These are phyloP conservation scores for Phocoena sinus DNA, from an alignment of 2,113 vertebrate genomes.

Conservation along the genomic window DNA sequence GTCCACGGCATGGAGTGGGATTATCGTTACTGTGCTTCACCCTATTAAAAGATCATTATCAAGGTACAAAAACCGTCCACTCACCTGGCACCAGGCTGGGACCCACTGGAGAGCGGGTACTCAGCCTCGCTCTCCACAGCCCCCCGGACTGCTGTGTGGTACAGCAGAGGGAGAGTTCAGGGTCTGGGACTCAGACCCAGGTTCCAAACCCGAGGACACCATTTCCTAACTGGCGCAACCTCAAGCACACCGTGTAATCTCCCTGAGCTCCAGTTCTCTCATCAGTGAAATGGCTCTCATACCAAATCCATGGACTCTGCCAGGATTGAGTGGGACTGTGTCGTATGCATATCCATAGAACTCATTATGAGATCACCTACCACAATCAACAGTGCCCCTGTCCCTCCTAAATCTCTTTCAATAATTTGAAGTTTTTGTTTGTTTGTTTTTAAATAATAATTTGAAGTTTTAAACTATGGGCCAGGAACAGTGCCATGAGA, in stretches of 20 bases:
- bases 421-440: neutral
- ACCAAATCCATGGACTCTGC: neutral
- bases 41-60: neutral
- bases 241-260: neutral
- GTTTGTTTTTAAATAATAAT: no score
- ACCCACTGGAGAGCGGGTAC: no score
- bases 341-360: rapidly evolving
- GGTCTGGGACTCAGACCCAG: no score
- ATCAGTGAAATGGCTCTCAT: neutral
- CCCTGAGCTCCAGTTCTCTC: neutral
- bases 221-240: neutral
- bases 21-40: neutral
- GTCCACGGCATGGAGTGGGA: neutral
- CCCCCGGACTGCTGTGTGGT: rapidly evolving
- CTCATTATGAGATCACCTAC: neutral
- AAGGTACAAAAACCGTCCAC: neutral
- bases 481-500: neutral
- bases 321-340: rapidly evolving
- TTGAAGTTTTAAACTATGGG: neutral
- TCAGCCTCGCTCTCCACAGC: neutral
- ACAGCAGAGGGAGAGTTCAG: neutral
- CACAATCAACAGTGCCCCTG: neutral
- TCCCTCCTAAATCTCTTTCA: neutral
- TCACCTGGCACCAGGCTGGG: neutral
- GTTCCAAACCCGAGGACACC: no score